Evolutionary conservation across 2,888 invertebrate species (phyloP).

Genomic region (Chrysodeixis includens): DNA sequence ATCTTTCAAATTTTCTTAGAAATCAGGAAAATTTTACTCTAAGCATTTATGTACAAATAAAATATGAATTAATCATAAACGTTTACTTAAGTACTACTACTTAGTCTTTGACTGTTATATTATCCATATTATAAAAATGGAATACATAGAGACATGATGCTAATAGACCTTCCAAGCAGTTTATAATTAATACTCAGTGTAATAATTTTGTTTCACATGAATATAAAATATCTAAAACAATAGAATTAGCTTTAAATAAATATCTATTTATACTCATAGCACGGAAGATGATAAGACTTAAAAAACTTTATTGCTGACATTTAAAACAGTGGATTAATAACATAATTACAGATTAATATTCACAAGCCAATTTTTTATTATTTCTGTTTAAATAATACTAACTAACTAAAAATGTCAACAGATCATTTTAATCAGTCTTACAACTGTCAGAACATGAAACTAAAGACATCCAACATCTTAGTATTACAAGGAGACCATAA

Average conservation of each 20-base stretch:
- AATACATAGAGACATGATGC: too few species aligned
- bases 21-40: background rate
- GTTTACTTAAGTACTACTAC: too few species aligned
- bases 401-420: background rate
- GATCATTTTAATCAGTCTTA: background rate
- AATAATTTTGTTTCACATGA: too few species aligned
- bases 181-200: too few species aligned
- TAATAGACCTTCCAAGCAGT: too few species aligned
- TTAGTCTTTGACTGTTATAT: too few species aligned
- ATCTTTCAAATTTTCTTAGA: background rate
- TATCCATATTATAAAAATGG: too few species aligned
- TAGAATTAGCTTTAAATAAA: too few species aligned
- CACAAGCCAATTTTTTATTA: background rate
- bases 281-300: background rate
- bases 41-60: too few species aligned
- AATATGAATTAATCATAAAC: too few species aligned
- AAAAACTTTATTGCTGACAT: background rate
- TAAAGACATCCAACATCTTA: conserved; percentile 24
- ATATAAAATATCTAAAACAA: too few species aligned
- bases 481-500: conserved; percentile 39
- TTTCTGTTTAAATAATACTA: background rate
- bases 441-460: conserved; percentile 19
- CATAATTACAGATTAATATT: background rate
- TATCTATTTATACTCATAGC: too few species aligned
- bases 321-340: background rate